Conservation (phyloP, 2,797 vertebrate genomes). For the Acanthopagrus latus region DNA sequence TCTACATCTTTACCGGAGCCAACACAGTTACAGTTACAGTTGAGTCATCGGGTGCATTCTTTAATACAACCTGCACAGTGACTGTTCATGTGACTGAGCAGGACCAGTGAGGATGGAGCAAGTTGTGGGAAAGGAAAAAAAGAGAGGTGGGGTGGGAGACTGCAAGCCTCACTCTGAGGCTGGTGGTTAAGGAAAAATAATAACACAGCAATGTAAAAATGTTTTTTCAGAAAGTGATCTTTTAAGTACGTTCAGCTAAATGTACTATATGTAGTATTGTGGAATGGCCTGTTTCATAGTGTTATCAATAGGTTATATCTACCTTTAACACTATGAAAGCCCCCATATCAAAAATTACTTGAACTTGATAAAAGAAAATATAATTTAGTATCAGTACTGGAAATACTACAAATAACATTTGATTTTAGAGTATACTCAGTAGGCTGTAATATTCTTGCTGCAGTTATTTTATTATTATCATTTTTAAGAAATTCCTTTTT, state of each 20-base stretch:
- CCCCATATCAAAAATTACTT: not conserved
- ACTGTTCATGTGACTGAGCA: conserved; percentile 30
- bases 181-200: not conserved
- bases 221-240: too few species aligned
- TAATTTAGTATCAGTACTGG: not conserved
- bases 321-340: not conserved
- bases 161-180: not conserved
- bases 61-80: conserved; percentile 30
- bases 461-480: too few species aligned
- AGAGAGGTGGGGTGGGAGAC: too few species aligned
- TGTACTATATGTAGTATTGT: not conserved
- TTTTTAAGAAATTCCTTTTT: not conserved
- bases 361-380: not conserved
- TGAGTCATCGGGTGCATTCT: conserved; percentile 48
- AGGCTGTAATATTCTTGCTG: not conserved
- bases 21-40: conserved; percentile 11
- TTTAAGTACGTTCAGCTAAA: not conserved
- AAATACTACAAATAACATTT: not conserved
- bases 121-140: not conserved
- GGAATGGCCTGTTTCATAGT: not conserved
- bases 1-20: not conserved
- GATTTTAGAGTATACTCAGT: not conserved
- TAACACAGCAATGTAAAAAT: not conserved
- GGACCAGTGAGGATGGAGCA: conserved; percentile 37
- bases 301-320: not conserved